A percentile compares a stretch with the other conserved stretches of the same genome.
Evolutionary conservation across 2,888 invertebrate species (phyloP).

Genomic region (Drosophila niveifrons): DNA sequence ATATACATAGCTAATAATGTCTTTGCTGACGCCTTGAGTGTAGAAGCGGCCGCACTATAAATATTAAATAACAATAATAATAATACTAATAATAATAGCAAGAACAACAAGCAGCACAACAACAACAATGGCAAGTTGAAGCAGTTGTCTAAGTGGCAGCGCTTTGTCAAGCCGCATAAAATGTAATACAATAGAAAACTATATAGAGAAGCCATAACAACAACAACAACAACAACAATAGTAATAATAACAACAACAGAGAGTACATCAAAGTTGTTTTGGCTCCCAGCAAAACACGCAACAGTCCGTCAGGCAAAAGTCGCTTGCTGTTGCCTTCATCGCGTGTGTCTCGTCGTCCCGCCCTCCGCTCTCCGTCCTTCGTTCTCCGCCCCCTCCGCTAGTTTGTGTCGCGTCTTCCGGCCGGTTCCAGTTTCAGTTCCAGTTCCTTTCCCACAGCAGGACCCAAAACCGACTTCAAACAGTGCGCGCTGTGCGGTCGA

Average conservation of each 20-base stretch:
- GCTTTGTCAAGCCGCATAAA: constrained; percentile 66
- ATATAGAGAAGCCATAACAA: constrained; percentile 39
- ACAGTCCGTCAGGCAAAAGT: constrained; percentile 69
- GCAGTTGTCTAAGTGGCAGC: constrained; percentile 67
- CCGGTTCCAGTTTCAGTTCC: constrained; percentile 31
- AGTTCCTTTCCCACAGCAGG: constrained; percentile 50
- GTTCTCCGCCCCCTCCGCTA: background rate
- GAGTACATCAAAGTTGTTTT: constrained; percentile 61
- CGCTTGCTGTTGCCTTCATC: constrained; percentile 40
- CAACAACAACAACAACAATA: constrained; percentile 24
- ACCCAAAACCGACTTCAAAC: constrained; percentile 69
- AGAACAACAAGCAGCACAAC: constrained; percentile 30
- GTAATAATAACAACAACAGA: constrained; percentile 36
- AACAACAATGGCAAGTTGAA: constrained; percentile 60
- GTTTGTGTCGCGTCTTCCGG: constrained; percentile 21
- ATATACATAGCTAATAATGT: constrained; percentile 47
- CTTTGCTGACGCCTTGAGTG: constrained; percentile 45
- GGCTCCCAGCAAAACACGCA: constrained; percentile 72
- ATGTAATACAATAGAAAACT: constrained; percentile 69
- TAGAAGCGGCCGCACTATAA: constrained; percentile 53
- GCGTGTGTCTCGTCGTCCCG: constrained; percentile 36
- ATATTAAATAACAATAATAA: constrained; percentile 73
- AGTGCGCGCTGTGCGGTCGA: constrained; percentile 67
- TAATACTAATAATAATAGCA: constrained; percentile 36
- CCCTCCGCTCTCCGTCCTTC: background rate